Evolutionary conservation across 2,113 vertebrate genomes (phyloP), one percentile per base, ranked within the genome.

Genomic region (Lutjanus erythropterus): DNA sequence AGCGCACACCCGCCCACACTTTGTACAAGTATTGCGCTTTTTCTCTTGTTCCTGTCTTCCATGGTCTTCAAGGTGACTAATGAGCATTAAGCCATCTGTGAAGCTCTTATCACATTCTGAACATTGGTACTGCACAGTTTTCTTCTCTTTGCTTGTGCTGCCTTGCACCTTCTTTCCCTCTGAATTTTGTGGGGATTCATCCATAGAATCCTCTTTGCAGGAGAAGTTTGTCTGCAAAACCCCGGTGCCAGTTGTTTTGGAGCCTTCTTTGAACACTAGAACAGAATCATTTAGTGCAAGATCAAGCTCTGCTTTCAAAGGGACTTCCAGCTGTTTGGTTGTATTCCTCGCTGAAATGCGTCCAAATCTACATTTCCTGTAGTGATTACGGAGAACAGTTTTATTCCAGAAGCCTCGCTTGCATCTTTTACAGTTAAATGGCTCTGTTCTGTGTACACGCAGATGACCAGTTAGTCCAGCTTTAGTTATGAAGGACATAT

Each of bases 31-130:
- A 27, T 84, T 81, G n/a, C 29, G 67, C 69, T 68, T 90, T 81
- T 68, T 92, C 9, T 86, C 85, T 76, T 92, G 91, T 42, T 94
- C 94, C 58, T 93, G 66, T 59, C 93, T 90, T 50, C 94, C 94
- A 83, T 96, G 95, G 67, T 94, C 93, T 85, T 95, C 95, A 23
- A 95, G 93, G 78, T 96, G 95, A 83, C 93, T 95, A 66, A 96
- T 95, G 39, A 95, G 94, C 84, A 94, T 41, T 14, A 95, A 87
- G 18, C 95, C 95, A 84, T 95, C 94, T 12, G 94, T 94, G 72
- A 95, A 96, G 72, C 92, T 95, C 75, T 91, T 71, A 52, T 95
- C 93, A 81, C 95, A 96, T 81, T 95, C 94, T 44, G 95, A 95
- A 81, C 95, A 96, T 62, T 95, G 95, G 86, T 95, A 96, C 68